phyloP scores from a whole-genome alignment of 2,888 invertebrate genomes.

The Cantharis rufa region DNA sequence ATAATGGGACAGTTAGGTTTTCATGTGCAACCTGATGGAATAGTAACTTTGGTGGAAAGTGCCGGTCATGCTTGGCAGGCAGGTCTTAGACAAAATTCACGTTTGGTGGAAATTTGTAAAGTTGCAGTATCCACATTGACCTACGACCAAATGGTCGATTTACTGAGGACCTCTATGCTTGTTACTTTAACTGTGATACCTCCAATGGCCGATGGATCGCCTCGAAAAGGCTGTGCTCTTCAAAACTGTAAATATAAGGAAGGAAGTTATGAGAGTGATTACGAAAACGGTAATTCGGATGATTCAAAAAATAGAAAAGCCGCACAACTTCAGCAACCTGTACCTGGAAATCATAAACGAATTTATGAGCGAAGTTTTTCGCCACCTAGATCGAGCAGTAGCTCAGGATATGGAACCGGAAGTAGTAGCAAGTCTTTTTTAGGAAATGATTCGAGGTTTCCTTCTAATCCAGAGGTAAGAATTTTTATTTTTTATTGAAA shows the following conservation, averaged over 20 bases:
- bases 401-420: constrained; percentile 84
- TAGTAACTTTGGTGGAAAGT: constrained; percentile 90
- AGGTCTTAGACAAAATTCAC: constrained; percentile 86
- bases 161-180: constrained; percentile 85
- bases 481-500: background rate
- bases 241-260: constrained; percentile 68
- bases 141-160: constrained; percentile 91
- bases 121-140: constrained; percentile 81
- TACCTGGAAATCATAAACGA: constrained; percentile 66
- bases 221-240: constrained; percentile 69
- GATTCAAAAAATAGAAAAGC: constrained; percentile 55
- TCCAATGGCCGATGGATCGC: constrained; percentile 70
- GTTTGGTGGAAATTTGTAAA: constrained; percentile 75
- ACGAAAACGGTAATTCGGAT: constrained; percentile 66
- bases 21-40: constrained; percentile 90
- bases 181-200: constrained; percentile 84
- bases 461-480: constrained; percentile 35
- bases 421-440: constrained; percentile 59
- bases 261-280: constrained; percentile 66
- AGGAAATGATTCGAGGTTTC: constrained; percentile 35
- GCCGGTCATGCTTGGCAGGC: constrained; percentile 74
- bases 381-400: constrained; percentile 77
- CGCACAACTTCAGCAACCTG: constrained; percentile 59
- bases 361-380: constrained; percentile 75
- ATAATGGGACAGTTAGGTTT: constrained; percentile 84